Evolutionary conservation across 1,140 invertebrate genomes (phyloP).

Genomic region (Temnothorax nylanderi): DNA sequence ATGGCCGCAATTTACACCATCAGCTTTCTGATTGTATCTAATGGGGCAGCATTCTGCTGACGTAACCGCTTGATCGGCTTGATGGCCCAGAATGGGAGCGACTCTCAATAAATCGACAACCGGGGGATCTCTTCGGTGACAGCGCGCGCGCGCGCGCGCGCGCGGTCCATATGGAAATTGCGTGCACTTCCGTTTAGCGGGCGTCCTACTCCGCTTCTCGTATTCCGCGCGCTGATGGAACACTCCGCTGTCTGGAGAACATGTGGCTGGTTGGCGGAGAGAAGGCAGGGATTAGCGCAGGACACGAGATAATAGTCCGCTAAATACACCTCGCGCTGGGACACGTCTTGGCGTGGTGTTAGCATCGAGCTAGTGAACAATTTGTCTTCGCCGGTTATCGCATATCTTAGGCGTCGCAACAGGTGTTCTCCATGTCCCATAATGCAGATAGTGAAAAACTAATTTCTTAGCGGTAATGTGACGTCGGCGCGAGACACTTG

Average conservation of each 20-base stretch:
- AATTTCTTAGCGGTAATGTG: constrained; percentile 32
- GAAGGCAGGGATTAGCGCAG: constrained; percentile 6
- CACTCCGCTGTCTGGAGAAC: neutral
- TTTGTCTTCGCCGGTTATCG: constrained; percentile 44
- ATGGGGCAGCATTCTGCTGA: constrained; percentile 34
- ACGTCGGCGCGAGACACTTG: neutral
- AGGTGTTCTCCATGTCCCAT: constrained; percentile 32
- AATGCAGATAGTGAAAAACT: constrained; percentile 38
- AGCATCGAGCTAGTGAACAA: constrained; percentile 26
- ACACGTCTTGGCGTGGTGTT: neutral
- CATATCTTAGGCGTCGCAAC: constrained; percentile 25
- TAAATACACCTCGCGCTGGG: constrained; percentile 1
- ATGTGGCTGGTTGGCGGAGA: neutral
- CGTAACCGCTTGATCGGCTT: constrained; percentile 18
- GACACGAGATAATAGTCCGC: constrained; percentile 18
- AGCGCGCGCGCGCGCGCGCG: neutral
- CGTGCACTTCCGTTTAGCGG: neutral
- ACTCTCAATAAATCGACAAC: constrained; percentile 16
- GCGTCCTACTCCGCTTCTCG: neutral
- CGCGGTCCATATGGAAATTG: constrained; percentile 38
- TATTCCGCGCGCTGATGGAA: neutral
- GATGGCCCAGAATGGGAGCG: constrained; percentile 8
- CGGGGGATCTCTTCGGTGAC: neutral
- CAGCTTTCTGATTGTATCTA: constrained; percentile 59
- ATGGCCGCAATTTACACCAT: constrained; percentile 57